These are phyloP conservation scores for Myripristis murdjan DNA, from an alignment of 2,797 vertebrate species.

Conservation along the genomic window DNA sequence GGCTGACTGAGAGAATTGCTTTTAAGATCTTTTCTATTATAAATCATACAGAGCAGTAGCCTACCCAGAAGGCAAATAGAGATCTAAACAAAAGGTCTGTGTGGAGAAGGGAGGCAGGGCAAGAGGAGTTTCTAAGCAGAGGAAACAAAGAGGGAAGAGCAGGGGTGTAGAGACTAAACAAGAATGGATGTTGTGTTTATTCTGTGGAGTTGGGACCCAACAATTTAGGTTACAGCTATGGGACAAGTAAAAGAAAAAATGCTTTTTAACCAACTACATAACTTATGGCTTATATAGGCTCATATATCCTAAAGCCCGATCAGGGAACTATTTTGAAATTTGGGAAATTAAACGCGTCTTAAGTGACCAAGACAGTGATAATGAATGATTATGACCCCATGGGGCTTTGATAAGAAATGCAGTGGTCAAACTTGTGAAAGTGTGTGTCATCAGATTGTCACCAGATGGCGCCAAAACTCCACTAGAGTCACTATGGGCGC, in stretches of 20 bases:
- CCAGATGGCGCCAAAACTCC: constrained; percentile 69
- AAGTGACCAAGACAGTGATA: too few relatives aligned
- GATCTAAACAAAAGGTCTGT: constrained; percentile 37
- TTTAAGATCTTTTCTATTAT: constrained; percentile 64
- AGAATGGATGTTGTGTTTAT: not conserved
- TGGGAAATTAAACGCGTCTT: too few relatives aligned
- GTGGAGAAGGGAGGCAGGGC: not conserved
- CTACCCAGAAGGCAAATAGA: constrained; percentile 20
- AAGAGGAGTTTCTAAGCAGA: not conserved
- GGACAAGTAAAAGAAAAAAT: too few relatives aligned
- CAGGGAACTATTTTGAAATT: too few relatives aligned
- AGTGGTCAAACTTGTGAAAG: too few relatives aligned
- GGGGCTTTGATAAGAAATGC: too few relatives aligned
- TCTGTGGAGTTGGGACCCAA: too few relatives aligned
- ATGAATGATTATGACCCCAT: too few relatives aligned
- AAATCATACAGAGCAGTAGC: constrained; percentile 55
- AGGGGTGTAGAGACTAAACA: not conserved
- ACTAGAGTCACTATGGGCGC: not conserved
- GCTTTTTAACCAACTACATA: too few relatives aligned
- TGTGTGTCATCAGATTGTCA: constrained; percentile 25
- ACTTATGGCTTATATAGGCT: too few relatives aligned
- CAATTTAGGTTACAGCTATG: too few relatives aligned
- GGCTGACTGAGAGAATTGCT: constrained; percentile 33
- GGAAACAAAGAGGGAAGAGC: not conserved
- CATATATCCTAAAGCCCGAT: too few relatives aligned